phyloP scores from a whole-genome alignment of 2,797 vertebrate genomes.

The Triplophysa bombifrons region DNA sequence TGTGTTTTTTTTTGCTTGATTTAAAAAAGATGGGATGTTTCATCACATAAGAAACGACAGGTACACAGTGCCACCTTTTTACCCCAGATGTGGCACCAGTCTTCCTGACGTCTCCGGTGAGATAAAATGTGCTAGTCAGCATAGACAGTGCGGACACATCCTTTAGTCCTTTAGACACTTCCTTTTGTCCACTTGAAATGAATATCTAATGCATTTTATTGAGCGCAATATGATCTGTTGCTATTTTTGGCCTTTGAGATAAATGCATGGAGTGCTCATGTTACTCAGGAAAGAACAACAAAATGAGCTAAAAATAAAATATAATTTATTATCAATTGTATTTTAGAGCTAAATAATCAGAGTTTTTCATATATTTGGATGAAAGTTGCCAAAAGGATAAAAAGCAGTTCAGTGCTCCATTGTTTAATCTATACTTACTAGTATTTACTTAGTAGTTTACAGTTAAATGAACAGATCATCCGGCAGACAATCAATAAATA shows the following conservation, averaged over 20 bases:
- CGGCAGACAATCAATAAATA: neutral
- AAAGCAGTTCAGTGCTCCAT: neutral
- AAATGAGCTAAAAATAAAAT: slow-evolving; percentile 30
- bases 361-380: slow-evolving; percentile 17
- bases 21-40: neutral
- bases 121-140: slow-evolving; percentile 5
- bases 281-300: neutral
- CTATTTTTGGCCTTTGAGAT: neutral
- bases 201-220: slow-evolving; percentile 10
- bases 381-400: slow-evolving; percentile 19
- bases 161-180: no score
- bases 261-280: neutral
- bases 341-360: slow-evolving; percentile 1
- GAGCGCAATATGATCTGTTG: neutral
- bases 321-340: slow-evolving; percentile 48
- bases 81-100: neutral
- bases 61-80: neutral
- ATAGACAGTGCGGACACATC: slow-evolving; percentile 7
- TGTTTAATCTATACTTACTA: neutral
- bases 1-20: neutral
- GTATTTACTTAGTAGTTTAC: neutral
- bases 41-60: slow-evolving; percentile 8
- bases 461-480: neutral
- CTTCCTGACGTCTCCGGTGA: slow-evolving; percentile 12
- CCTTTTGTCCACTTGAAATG: slow-evolving; percentile 2